Base-by-base conservation (phyloP, 2,797 vertebrate species). In the Semotilus atromaculatus region DNA sequence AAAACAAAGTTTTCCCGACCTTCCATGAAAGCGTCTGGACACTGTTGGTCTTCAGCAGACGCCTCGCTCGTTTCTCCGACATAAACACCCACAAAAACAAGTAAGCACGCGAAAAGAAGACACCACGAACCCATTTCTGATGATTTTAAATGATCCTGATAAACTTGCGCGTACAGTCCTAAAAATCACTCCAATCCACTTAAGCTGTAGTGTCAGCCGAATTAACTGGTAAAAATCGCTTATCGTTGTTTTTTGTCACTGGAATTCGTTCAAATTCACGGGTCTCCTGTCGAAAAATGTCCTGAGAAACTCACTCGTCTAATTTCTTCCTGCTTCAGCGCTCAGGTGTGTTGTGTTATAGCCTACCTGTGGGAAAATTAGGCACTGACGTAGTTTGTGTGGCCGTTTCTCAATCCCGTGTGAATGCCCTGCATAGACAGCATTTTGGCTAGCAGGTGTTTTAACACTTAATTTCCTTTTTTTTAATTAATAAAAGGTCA, bases 1-100 rank as follows among this genome's bases (percentile, higher is more conserved):
- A 99, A 89, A 73, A 96, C 94, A 55, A 96, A 96, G 29, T 92
- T 91, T 0, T 91, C 87, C 67, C 92, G 88, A 2, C 95, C 95
- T 0, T 87, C 55, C 0, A 80, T 92, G 0, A 95, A 96, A 1
- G 79, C 77, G 3, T 82, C 85, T 82, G 92, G 8, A 77, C 89
- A 90, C 76, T 94, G 95, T 3, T 4, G 84, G 0, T 10, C 10
- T 18, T 58, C 34, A 43, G 0, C 31, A 31, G 81, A 36, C 8
- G 10, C 1, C 16, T 26, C 31, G 43, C 3, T 19, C 31, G 45
- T 43, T 43, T 66, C 62, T 53, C 16, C 48, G 34, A 4, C 34
- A 55, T 23, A 40, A 31, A 77, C 45, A 43, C 60, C n/a, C 2
- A 26, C 1, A 21, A 40, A 13, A 19, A 53, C 40, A 31, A 58